Percentiles rank a stretch among this genome's conserved stretches.
These are phyloP conservation scores for Mormyrus hasselquistii DNA, from an alignment of 2,797 vertebrate genomes.

Conservation along the genomic window DNA sequence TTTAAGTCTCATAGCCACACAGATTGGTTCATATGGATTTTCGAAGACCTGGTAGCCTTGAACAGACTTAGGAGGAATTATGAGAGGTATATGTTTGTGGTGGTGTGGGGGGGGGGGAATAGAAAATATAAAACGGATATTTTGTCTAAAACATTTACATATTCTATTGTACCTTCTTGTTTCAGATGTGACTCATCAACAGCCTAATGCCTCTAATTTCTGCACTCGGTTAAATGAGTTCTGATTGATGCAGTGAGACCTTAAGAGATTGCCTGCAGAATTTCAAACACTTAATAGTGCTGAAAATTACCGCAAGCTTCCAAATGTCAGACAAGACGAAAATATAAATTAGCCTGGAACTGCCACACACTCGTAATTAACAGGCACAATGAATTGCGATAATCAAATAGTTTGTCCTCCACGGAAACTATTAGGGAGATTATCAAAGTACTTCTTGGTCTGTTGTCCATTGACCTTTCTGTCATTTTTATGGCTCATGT, in stretches of 20 bases:
- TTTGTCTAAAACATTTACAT: slow-evolving; percentile 4
- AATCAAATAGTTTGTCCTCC: slow-evolving; percentile 54
- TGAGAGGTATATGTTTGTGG: background rate
- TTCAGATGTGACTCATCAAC: background rate
- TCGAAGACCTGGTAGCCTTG: background rate
- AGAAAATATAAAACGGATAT: background rate
- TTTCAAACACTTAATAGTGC: slow-evolving; percentile 60
- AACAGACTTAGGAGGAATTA: background rate
- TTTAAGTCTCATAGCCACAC: background rate
- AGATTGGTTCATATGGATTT: background rate
- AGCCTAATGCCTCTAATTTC: slow-evolving; percentile 21
- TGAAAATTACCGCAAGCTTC: slow-evolving; percentile 67
- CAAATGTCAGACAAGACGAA: slow-evolving; percentile 65
- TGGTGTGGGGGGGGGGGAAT: background rate
- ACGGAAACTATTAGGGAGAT: slow-evolving; percentile 47
- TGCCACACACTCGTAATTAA: slow-evolving; percentile 54
- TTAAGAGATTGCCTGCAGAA: slow-evolving; percentile 48
- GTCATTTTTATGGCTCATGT: slow-evolving; percentile 45
- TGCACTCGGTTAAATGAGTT: slow-evolving; percentile 47
- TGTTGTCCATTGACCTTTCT: slow-evolving; percentile 56
- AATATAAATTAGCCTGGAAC: slow-evolving; percentile 58
- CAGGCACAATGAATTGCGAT: slow-evolving; percentile 52
- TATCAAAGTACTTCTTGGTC: slow-evolving; percentile 47
- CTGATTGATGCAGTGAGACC: slow-evolving; percentile 45
- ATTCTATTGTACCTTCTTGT: slow-evolving; percentile 3